A percentile compares a stretch with the other conserved stretches of the same genome.
phyloP scores from a whole-genome alignment of 2,888 invertebrate genomes.

The Acholoe squamosa region DNA sequence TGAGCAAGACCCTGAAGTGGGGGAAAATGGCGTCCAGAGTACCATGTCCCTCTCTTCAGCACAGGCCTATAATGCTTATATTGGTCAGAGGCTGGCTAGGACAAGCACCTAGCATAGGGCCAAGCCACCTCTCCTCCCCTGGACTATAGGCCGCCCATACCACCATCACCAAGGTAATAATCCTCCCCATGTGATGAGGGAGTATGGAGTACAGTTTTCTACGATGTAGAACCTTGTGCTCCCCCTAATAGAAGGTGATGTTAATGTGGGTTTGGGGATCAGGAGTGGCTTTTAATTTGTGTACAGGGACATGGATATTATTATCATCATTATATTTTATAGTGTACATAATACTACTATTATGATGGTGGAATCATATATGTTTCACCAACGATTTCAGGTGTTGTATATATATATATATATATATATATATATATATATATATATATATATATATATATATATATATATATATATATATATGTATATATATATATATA shows the following conservation, averaged over 20 bases:
- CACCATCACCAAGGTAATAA: background rate
- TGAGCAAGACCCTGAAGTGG: background rate
- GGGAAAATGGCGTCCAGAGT: slow-evolving; percentile 10
- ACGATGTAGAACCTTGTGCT: background rate
- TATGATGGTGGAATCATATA: background rate
- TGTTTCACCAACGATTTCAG: background rate
- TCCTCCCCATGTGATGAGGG: background rate
- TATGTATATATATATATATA: too few species aligned
- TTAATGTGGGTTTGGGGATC: background rate
- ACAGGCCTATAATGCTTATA: slow-evolving; percentile 40
- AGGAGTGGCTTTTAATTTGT: background rate
- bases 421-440: too few species aligned
- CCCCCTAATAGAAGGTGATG: background rate
- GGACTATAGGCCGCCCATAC: background rate
- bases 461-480: too few species aligned
- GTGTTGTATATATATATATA: background rate
- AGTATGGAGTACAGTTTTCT: background rate
- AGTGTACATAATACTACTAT: background rate
- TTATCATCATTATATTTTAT: background rate
- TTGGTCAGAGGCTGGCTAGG: slow-evolving; percentile 22
- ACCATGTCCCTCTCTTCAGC: slow-evolving; percentile 40
- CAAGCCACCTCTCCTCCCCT: background rate
- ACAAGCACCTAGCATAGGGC: slow-evolving; percentile 14
- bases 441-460: too few species aligned
- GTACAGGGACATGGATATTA: background rate